phyloP scores from a whole-genome alignment of 2,797 vertebrate genomes.

The Hoplostethus mediterraneus region DNA sequence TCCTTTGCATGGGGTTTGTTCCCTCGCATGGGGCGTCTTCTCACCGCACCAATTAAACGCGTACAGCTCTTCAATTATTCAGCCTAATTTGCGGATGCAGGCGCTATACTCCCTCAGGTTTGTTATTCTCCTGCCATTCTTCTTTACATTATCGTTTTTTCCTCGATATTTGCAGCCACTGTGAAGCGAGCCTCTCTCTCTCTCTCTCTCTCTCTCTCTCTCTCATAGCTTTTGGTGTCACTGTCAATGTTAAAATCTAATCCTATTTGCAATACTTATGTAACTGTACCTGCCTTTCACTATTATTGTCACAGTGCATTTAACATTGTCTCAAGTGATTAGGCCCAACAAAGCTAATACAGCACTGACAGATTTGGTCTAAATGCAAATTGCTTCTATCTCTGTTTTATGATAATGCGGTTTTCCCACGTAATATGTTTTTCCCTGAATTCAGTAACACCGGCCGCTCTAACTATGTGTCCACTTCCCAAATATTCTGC shows the following conservation, averaged over 20 bases:
- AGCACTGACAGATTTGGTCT: slow-evolving; percentile 43
- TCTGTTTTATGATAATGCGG: slow-evolving; percentile 39
- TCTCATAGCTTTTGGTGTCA: slow-evolving; percentile 26
- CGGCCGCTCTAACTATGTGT: neutral
- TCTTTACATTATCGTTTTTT: slow-evolving; percentile 1
- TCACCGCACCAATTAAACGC: slow-evolving; percentile 55
- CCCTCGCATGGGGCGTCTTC: slow-evolving; percentile 35
- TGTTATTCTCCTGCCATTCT: neutral
- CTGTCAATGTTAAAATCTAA: slow-evolving; percentile 53
- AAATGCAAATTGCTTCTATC: slow-evolving; percentile 55
- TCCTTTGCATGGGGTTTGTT: slow-evolving; percentile 55
- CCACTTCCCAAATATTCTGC: slow-evolving; percentile 4
- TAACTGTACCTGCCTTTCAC: slow-evolving; percentile 56
- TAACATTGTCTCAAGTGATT: slow-evolving; percentile 55
- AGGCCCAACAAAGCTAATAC: slow-evolving; percentile 48
- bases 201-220: neutral
- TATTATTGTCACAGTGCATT: slow-evolving; percentile 50
- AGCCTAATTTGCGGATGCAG: slow-evolving; percentile 18
- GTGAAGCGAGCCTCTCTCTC: neutral
- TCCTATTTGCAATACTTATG: slow-evolving; percentile 57
- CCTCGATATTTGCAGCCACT: neutral
- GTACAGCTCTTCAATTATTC: slow-evolving; percentile 27
- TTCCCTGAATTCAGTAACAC: slow-evolving; percentile 13
- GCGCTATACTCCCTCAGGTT: slow-evolving; percentile 1
- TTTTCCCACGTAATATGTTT: slow-evolving; percentile 20